phyloP scores from a whole-genome alignment of 2,113 vertebrate genomes.

The Hymenochirus boettgeri region DNA sequence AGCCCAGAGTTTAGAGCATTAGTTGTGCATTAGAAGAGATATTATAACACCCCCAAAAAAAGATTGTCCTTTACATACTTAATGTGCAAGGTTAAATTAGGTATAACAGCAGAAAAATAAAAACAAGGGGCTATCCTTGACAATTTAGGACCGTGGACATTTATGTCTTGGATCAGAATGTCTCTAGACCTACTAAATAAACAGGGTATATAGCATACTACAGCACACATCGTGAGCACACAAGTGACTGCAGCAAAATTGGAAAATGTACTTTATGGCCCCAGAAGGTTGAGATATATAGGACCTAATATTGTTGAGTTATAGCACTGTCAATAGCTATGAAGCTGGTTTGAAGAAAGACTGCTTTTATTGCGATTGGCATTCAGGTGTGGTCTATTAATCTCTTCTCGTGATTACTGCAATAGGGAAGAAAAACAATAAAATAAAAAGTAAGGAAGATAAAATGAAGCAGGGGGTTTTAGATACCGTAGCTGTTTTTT shows the following conservation, averaged over 20 bases:
- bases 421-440: slow-evolving; percentile 29
- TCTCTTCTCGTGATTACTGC: slow-evolving; percentile 37
- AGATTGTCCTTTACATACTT: too few species aligned
- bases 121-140: not conserved
- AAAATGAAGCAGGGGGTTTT: not conserved
- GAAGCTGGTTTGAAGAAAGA: slow-evolving; percentile 35
- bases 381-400: slow-evolving; percentile 43
- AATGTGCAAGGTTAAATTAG: too few species aligned
- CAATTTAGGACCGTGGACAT: not conserved
- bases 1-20: too few species aligned
- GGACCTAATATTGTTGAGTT: slow-evolving; percentile 41
- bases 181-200: not conserved
- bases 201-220: slow-evolving; percentile 1
- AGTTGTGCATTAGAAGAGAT: too few species aligned
- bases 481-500: not conserved
- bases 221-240: slow-evolving; percentile 24
- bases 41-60: too few species aligned
- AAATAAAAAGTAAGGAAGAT: not conserved
- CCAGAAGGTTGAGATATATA: slow-evolving; percentile 37
- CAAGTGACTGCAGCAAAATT: slow-evolving; percentile 32
- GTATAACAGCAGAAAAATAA: too few species aligned
- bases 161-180: not conserved
- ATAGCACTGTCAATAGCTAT: slow-evolving; percentile 42
- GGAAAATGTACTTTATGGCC: slow-evolving; percentile 36
- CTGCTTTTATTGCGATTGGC: slow-evolving; percentile 36